A percentile compares a stretch with the other conserved stretches of the same genome.
phyloP scores from a whole-genome alignment of 2,888 invertebrate genomes.

The Diarsia mendica region DNA sequence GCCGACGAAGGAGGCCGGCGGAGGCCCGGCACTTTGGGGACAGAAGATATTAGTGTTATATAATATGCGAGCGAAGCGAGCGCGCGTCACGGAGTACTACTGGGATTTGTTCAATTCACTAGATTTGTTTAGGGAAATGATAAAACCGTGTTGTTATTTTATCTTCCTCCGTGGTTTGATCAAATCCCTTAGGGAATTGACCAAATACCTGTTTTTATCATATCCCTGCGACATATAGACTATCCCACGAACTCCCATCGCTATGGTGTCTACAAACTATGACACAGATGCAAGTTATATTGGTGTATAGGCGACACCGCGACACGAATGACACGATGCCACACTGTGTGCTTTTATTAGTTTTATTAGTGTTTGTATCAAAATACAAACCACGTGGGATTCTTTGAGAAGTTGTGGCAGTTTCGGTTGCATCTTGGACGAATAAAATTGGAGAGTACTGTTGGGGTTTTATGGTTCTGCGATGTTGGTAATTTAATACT shows the following conservation, averaged over 20 bases:
- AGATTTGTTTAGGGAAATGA: too few species aligned
- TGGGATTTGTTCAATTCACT: too few species aligned
- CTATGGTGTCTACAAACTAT: conserved; percentile 47
- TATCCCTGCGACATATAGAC: too few species aligned
- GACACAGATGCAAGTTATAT: conserved; percentile 63
- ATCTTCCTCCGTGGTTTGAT: too few species aligned
- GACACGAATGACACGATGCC: conserved; percentile 33
- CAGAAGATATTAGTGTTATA: too few species aligned
- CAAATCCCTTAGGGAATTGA: too few species aligned
- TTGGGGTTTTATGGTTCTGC: neutral
- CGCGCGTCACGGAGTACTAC: too few species aligned
- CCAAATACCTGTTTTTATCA: too few species aligned
- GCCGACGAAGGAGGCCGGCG: too few species aligned
- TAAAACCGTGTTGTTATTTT: too few species aligned
- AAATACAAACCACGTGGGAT: conserved; percentile 54
- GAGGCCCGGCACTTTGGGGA: too few species aligned
- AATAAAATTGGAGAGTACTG: conserved; percentile 10
- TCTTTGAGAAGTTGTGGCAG: conserved; percentile 13
- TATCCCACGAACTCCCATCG: conserved; percentile 9
- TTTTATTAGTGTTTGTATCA: conserved; percentile 42
- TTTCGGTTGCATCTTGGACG: conserved; percentile 5
- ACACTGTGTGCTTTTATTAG: conserved; percentile 54
- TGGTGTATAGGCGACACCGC: conserved; percentile 15
- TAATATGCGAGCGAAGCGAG: too few species aligned
- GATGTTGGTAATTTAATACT: neutral